Base-by-base conservation (phyloP, 2,888 invertebrate species). In the Thecophora atra region DNA sequence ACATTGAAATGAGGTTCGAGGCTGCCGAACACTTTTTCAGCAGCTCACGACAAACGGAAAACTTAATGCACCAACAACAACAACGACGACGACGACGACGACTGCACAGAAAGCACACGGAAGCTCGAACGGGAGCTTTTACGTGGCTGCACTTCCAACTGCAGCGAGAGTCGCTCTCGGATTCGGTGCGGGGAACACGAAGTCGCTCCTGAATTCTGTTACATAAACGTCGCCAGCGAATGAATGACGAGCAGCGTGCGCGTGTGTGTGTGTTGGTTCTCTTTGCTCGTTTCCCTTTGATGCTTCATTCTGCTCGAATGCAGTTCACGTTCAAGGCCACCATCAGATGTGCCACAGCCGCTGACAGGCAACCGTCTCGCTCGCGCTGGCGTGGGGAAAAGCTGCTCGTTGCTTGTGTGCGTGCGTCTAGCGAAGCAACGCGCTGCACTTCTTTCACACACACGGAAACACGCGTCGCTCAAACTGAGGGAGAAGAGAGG, bases 321-420 rank as follows among this genome's bases (percentile, higher is more conserved):
- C 84, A 85, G 83, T 85, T 85, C 83, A 85, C 81, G 85, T 85
- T 85, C 84, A 85, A 85, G 85, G 85, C 81, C 84, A 82, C 74
- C 72, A 77, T 77, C 78, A 78, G 79, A 65, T 52, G 24, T 60
- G 58, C 19, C 69, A 42, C 19, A 56, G 3, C 26, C 26, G 26
- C 56, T 3, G 21, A 24, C 19, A 3, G 3, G 21, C 56, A 56
- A 19, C 19, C 54, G 54, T 54, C 15, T 17, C 13, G 6, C 47
- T 47, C 47, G 6, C 47, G 4, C 47, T 3, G 13, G 15, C 13
- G 47, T 17, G 13, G 11, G 15, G 13, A 4, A 7, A 11, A 7
- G 15, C 60, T 60, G 8, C 4, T 26, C 15, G 3, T 60, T 6
- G 8, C 7, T 8, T 58, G 19, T 26, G 15, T 26, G n/a, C n/a